phyloP scores from a whole-genome alignment of 2,888 invertebrate species.

The Oxyteleia sp. region DNA sequence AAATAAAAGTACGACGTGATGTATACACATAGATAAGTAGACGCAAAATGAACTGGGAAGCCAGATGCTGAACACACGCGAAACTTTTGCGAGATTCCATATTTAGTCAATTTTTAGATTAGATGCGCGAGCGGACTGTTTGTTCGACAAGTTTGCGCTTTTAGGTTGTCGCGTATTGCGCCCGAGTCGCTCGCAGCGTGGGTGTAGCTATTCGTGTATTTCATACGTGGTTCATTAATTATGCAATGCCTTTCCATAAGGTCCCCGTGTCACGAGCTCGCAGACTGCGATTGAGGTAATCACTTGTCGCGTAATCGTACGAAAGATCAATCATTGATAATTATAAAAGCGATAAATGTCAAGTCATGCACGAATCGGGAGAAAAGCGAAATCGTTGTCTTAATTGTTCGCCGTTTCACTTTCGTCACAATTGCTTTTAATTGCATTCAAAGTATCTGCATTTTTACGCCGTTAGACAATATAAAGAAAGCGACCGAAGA shows the following conservation, averaged over 20 bases:
- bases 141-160: neutral
- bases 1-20: no score
- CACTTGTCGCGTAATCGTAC: constrained; percentile 35
- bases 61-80: no score
- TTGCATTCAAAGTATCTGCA: constrained; percentile 7
- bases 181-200: constrained; percentile 28
- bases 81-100: neutral
- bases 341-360: constrained; percentile 37
- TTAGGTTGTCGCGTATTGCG: constrained; percentile 36
- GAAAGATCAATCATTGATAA: constrained; percentile 41
- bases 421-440: constrained; percentile 11
- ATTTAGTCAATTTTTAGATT: neutral
- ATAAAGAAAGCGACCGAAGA: neutral
- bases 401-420: constrained; percentile 21
- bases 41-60: no score
- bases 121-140: neutral
- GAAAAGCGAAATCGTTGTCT: constrained; percentile 22
- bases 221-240: constrained; percentile 61
- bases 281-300: constrained; percentile 42
- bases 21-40: no score
- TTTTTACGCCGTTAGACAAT: neutral
- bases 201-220: constrained; percentile 53
- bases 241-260: constrained; percentile 54
- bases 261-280: constrained; percentile 43
- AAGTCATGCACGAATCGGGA: constrained; percentile 5